These are phyloP conservation scores for Lepilemur ruficaudatus DNA, from an alignment of 2,797 vertebrate genomes.

Conservation along the genomic window DNA sequence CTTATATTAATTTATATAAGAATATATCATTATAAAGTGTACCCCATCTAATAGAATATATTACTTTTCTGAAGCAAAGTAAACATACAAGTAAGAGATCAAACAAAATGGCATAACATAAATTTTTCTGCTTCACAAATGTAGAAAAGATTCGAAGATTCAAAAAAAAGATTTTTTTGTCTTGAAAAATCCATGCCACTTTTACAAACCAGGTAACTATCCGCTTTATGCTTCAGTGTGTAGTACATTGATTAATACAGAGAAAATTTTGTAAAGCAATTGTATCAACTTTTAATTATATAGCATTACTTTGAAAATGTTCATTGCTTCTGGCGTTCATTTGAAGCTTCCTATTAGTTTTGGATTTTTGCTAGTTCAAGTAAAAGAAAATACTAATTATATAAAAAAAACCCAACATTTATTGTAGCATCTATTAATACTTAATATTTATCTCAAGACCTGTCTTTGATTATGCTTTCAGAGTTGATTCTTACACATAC, in stretches of 20 bases:
- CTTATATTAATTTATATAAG: constrained; percentile 46
- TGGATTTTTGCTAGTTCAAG: neutral
- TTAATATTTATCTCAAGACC: neutral
- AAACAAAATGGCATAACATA: neutral
- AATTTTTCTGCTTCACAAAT: neutral
- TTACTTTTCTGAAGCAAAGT: constrained; percentile 45
- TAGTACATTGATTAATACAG: neutral
- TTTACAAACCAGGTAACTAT: neutral
- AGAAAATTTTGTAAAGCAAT: neutral
- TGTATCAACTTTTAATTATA: neutral
- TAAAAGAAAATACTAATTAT: neutral
- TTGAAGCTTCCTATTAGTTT: neutral
- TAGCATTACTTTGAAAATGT: neutral
- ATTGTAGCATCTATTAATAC: neutral
- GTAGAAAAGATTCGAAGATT: constrained; percentile 6
- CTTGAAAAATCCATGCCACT: neutral
- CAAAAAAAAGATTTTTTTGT: neutral
- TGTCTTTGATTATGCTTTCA: neutral
- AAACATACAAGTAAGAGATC: neutral
- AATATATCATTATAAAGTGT: constrained; percentile 5
- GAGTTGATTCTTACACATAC: neutral
- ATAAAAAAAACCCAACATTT: neutral
- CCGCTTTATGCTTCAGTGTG: neutral
- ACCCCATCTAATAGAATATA: neutral
- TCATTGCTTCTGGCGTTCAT: neutral